These are phyloP conservation scores for Carterocephalus palaemon DNA, from an alignment of 2,888 invertebrate genomes.

Conservation along the genomic window DNA sequence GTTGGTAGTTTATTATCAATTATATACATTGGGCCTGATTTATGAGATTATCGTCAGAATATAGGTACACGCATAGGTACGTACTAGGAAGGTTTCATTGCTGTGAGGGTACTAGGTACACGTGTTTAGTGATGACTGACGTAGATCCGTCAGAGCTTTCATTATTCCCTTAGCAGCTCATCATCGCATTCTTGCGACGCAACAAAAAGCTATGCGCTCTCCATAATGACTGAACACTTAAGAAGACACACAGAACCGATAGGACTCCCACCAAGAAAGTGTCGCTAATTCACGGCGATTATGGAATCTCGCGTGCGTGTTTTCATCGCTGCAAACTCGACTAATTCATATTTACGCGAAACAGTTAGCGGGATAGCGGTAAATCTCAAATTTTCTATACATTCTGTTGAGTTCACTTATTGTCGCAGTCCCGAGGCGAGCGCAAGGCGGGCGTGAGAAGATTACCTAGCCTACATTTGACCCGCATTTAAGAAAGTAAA, in stretches of 20 bases:
- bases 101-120: too few species aligned
- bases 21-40: too few species aligned
- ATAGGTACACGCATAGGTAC: too few species aligned
- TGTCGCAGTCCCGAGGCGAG: conserved; percentile 28
- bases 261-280: conserved; percentile 28
- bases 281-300: conserved; percentile 34
- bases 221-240: not conserved
- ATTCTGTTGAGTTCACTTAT: conserved; percentile 34
- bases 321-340: conserved; percentile 24
- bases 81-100: too few species aligned
- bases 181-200: not conserved
- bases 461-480: not conserved
- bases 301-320: conserved; percentile 33
- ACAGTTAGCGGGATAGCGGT: conserved; percentile 39
- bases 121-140: too few species aligned
- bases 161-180: too few species aligned
- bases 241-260: conserved; percentile 5
- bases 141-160: too few species aligned
- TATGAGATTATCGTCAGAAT: too few species aligned
- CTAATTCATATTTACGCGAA: conserved; percentile 34
- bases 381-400: conserved; percentile 32
- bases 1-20: too few species aligned
- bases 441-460: conserved; percentile 33
- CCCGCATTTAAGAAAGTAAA: not conserved
- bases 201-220: not conserved